phyloP scores from a whole-genome alignment of 2,888 invertebrate species.

The Oithona nana region DNA sequence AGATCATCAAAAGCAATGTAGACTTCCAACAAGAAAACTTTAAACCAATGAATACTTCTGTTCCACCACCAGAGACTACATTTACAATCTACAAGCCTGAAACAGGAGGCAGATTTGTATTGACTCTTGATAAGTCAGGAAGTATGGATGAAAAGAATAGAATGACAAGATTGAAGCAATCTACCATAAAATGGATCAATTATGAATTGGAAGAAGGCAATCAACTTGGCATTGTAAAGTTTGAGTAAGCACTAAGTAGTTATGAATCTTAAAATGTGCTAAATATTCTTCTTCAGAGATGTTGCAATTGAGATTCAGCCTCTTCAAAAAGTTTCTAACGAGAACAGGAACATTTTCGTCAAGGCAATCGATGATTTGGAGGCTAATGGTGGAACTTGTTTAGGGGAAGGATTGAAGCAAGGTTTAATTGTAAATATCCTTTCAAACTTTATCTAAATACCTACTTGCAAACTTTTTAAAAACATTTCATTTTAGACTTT shows the following conservation, averaged over 20 bases:
- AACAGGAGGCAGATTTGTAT: conserved; percentile 21
- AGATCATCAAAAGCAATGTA: conserved; percentile 22
- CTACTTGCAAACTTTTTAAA: too few relatives aligned
- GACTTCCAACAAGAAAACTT: conserved; percentile 20
- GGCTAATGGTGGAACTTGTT: background rate
- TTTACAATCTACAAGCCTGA: conserved; percentile 17
- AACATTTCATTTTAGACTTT: too few relatives aligned
- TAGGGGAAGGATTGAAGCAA: background rate
- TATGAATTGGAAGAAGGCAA: conserved; percentile 22
- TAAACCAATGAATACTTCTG: background rate
- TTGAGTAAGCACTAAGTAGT: too few relatives aligned
- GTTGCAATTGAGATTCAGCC: background rate
- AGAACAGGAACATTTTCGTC: background rate
- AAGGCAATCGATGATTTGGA: background rate
- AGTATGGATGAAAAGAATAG: conserved; percentile 21
- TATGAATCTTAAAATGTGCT: too few relatives aligned
- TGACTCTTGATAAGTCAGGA: conserved; percentile 23
- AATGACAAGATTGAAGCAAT: conserved; percentile 21
- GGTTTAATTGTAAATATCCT: background rate
- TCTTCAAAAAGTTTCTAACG: background rate
- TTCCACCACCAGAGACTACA: background rate
- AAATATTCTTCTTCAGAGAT: too few relatives aligned
- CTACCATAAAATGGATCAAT: conserved; percentile 23
- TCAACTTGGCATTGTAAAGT: too few relatives aligned
- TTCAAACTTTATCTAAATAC: too few relatives aligned